Conservation (phyloP, 2,113 vertebrate species). For the Myrmecophaga tridactyla region DNA sequence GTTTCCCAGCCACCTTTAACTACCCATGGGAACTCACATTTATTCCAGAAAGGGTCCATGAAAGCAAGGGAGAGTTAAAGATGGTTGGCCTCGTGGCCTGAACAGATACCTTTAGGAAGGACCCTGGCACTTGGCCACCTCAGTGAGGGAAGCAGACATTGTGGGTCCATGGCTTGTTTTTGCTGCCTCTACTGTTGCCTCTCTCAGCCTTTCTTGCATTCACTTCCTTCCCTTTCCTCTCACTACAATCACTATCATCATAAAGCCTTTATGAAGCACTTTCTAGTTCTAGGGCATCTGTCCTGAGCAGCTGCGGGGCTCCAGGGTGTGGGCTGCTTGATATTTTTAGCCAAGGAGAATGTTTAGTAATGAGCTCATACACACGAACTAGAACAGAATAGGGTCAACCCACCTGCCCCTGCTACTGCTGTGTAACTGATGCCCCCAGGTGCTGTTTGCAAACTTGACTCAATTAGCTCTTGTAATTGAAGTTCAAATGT, state of each 20-base stretch:
- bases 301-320: constrained; percentile 27
- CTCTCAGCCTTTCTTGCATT: constrained; percentile 5
- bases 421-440: neutral
- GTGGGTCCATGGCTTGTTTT: neutral
- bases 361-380: constrained; percentile 32
- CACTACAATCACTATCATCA: neutral
- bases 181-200: neutral
- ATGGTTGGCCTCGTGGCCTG: neutral
- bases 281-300: constrained; percentile 31
- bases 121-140: neutral
- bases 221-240: neutral
- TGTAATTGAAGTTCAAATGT: neutral
- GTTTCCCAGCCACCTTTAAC: neutral
- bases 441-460: neutral
- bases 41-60: neutral
- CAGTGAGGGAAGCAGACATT: neutral
- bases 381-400: constrained; percentile 17
- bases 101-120: neutral
- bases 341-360: constrained; percentile 67
- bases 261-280: neutral
- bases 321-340: neutral
- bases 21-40: neutral
- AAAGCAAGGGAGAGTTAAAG: neutral
- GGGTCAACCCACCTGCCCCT: constrained; percentile 35
- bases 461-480: neutral